These are phyloP conservation scores for Myanophis thanlyinensis DNA, from an alignment of 2,113 vertebrate species.

Conservation along the genomic window DNA sequence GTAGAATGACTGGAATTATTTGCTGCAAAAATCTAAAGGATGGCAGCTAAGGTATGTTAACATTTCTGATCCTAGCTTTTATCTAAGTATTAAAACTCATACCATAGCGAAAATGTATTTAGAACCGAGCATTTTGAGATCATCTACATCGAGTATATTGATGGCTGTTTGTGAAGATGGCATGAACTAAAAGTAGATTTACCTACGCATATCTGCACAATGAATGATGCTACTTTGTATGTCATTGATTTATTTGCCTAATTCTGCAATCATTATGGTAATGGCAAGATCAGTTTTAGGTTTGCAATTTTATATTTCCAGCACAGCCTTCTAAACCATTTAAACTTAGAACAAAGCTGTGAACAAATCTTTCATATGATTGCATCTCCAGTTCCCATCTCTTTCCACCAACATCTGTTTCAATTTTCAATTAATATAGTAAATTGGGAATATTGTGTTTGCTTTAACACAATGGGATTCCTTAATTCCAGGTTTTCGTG, in stretches of 20 bases:
- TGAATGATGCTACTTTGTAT: background rate
- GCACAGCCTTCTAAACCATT: background rate
- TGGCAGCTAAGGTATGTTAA: background rate
- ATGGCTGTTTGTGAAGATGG: background rate
- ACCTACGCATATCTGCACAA: background rate
- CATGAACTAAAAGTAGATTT: background rate
- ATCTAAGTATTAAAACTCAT: background rate
- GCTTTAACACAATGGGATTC: background rate
- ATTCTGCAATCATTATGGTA: background rate
- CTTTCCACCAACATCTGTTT: background rate
- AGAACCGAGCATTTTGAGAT: background rate
- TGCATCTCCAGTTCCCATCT: background rate
- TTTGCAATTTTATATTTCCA: background rate
- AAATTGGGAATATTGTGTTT: background rate
- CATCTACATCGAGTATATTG: background rate
- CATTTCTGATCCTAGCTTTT: background rate
- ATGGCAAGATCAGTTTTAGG: background rate
- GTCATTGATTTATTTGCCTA: background rate
- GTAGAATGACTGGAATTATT: background rate
- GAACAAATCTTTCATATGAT: background rate
- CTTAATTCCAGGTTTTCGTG: background rate
- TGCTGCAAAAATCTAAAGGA: background rate
- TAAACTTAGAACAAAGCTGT: background rate
- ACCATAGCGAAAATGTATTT: background rate
- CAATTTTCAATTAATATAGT: background rate